phyloP scores from a whole-genome alignment of 2,797 vertebrate species.

The Acanthurus lineatus region DNA sequence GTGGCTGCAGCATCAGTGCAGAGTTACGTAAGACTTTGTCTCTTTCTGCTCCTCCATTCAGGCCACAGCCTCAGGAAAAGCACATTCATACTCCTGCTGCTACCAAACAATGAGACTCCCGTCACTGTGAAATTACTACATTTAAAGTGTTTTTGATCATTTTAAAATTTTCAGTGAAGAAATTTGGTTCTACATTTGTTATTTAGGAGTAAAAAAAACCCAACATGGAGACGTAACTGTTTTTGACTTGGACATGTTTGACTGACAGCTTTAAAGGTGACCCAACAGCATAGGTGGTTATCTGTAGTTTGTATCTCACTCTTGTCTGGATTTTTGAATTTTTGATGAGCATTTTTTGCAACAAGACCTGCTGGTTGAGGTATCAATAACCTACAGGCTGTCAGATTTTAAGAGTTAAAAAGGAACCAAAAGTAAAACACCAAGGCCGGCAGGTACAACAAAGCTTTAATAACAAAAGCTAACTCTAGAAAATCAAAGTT shows the following conservation, averaged over 20 bases:
- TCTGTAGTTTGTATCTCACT: not conserved
- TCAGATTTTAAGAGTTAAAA: no score
- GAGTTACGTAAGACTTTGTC: conserved; percentile 54
- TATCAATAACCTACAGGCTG: not conserved
- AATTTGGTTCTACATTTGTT: not conserved
- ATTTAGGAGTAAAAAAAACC: not conserved
- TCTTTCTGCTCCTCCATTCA: conserved; percentile 49
- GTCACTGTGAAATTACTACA: not conserved
- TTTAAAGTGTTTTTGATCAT: conserved; percentile 20
- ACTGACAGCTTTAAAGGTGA: not conserved
- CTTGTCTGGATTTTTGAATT: not conserved
- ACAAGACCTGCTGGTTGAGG: not conserved
- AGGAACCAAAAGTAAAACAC: no score
- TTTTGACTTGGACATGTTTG: not conserved
- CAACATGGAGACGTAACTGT: no score
- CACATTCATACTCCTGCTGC: conserved; percentile 44
- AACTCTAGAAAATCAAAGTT: no score
- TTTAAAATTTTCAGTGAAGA: not conserved
- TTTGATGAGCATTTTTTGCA: not conserved
- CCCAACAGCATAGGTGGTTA: no score
- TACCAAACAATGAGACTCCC: not conserved
- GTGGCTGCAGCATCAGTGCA: conserved; percentile 39
- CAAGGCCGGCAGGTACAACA: no score
- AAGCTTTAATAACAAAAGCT: no score
- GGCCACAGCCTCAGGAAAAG: conserved; percentile 29